phyloP scores from a whole-genome alignment of 2,888 invertebrate genomes.

The Lasioglossum leucozonium region DNA sequence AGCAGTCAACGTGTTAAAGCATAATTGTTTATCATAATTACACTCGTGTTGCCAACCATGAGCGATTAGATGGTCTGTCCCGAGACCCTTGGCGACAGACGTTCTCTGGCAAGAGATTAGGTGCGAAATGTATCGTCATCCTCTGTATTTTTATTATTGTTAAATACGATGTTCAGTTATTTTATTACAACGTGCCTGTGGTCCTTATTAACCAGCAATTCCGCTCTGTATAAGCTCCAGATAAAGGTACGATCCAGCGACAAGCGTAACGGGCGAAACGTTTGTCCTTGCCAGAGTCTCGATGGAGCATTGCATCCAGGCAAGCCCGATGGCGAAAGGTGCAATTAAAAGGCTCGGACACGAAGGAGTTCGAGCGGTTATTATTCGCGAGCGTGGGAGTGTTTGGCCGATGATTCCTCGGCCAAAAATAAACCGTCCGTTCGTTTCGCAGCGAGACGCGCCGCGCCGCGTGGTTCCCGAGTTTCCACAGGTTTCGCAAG shows the following conservation, averaged over 20 bases:
- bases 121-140: too few species aligned
- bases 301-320: background rate
- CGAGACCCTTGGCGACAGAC: too few species aligned
- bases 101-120: too few species aligned
- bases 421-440: slow-evolving; percentile 34
- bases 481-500: slow-evolving; percentile 67
- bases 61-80: too few species aligned
- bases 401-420: slow-evolving; percentile 14
- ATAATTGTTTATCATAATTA: too few species aligned
- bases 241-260: background rate
- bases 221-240: background rate
- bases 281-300: background rate
- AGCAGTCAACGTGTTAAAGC: too few species aligned
- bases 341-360: background rate
- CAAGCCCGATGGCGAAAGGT: background rate
- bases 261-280: background rate
- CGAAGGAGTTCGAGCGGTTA: background rate
- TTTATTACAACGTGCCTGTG: too few species aligned
- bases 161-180: too few species aligned
- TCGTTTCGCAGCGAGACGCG: slow-evolving; percentile 11
- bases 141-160: too few species aligned
- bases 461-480: slow-evolving; percentile 42
- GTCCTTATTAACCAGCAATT: too few species aligned
- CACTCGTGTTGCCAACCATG: too few species aligned
- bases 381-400: background rate